A percentile compares a stretch with the other conserved stretches of the same genome.
These are phyloP conservation scores for Stylophora pistillata DNA, from an alignment of 64 coral and sea anemone species.

Conservation along the genomic window DNA sequence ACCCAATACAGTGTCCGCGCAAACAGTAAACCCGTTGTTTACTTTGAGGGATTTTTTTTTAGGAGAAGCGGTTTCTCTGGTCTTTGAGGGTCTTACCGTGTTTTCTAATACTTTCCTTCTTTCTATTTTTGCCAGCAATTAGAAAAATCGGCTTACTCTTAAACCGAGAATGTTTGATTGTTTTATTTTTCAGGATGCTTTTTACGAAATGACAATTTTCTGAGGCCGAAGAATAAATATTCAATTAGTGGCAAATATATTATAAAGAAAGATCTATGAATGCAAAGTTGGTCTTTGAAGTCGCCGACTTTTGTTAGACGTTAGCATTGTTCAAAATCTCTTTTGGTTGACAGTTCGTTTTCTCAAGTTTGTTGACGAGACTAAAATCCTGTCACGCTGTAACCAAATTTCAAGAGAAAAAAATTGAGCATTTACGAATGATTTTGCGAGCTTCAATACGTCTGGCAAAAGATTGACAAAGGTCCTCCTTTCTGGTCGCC, in stretches of 20 bases:
- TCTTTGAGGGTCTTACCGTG: not conserved
- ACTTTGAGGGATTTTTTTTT: conserved; percentile 64
- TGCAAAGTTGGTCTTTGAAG: conserved; percentile 46
- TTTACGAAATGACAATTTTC: conserved; percentile 64
- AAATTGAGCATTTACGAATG: not conserved
- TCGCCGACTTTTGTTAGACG: conserved; percentile 28
- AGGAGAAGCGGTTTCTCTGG: conserved; percentile 11
- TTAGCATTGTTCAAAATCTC: conserved; percentile 50
- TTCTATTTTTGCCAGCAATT: conserved; percentile 32
- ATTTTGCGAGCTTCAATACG: not conserved
- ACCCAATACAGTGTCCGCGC: conserved; percentile 35
- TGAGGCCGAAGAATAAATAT: conserved; percentile 51
- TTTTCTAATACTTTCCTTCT: conserved; percentile 8
- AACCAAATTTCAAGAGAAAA: conserved; percentile 57
- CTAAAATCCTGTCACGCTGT: conserved; percentile 11
- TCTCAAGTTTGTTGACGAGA: conserved; percentile 46
- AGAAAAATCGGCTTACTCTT: conserved; percentile 41
- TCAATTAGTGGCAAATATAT: conserved; percentile 53
- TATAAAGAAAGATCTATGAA: conserved; percentile 55
- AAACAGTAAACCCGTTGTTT: conserved; percentile 62
- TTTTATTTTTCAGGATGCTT: conserved; percentile 63
- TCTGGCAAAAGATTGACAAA: not conserved
- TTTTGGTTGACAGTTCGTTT: conserved; percentile 38
- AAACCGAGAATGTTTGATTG: conserved; percentile 49
- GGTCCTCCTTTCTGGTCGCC: not conserved